phyloP scores from a whole-genome alignment of 2,888 invertebrate species.

The Nemotelus nigrinus region DNA sequence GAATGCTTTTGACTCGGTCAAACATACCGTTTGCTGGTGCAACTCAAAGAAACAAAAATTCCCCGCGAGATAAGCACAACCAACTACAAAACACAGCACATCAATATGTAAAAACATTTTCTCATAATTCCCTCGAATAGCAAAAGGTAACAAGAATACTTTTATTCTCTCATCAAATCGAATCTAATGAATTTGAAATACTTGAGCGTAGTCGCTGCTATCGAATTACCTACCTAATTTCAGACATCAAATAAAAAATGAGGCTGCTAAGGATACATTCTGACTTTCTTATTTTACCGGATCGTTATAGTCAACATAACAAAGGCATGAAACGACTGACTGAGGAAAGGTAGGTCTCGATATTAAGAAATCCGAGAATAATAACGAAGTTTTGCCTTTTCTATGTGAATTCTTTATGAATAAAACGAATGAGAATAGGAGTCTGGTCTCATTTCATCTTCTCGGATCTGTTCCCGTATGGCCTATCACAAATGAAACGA shows the following conservation, averaged over 20 bases:
- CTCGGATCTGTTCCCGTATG: constrained; percentile 30
- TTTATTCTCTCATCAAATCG: constrained; percentile 28
- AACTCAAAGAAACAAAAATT: too few species aligned
- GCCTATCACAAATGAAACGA: constrained; percentile 12
- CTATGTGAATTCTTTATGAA: constrained; percentile 46
- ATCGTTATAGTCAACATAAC: constrained; percentile 6
- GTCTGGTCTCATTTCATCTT: constrained; percentile 38
- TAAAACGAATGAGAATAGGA: constrained; percentile 45
- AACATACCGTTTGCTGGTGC: too few species aligned
- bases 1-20: too few species aligned
- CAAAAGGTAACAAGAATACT: neutral
- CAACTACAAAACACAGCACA: too few species aligned
- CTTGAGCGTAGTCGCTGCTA: neutral
- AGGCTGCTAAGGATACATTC: neutral
- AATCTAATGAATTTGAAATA: constrained; percentile 34
- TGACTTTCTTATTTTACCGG: neutral
- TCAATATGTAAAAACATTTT: neutral
- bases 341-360: neutral
- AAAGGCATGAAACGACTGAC: neutral
- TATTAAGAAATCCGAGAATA: constrained; percentile 48
- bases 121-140: neutral
- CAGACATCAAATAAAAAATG: constrained; percentile 29
- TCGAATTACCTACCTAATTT: constrained; percentile 10
- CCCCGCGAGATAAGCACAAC: too few species aligned
- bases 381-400: constrained; percentile 46